Evolutionary conservation across 1,140 invertebrate genomes (phyloP), one percentile per base, ranked within the genome.

Genomic region (Oedothorax gibbosus): DNA sequence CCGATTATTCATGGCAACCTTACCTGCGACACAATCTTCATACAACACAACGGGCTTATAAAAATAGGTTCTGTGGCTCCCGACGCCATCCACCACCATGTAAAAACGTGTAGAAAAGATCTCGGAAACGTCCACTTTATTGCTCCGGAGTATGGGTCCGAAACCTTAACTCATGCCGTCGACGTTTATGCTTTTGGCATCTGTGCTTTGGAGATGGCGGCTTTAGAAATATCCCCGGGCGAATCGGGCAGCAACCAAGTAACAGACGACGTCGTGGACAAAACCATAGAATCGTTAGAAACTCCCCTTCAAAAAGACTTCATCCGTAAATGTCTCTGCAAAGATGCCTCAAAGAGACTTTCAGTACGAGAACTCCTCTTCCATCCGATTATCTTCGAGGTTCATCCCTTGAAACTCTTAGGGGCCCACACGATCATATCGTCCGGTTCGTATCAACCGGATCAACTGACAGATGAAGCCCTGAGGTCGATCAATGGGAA

Each of bases 1-100:
- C 96, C 98, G 88, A 99, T 99, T 91, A 96, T 99, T 90, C 98
- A 99, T 92, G 98, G 97, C 89, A 99, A 99, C 93, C 93, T 99
- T 88, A 98, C 98, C 89, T 99, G 97, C 93, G 98, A 99, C 93
- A 99, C 98, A 88, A 99, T 99, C 93, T 99, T 99, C 94, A 99
- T 99, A 91, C 98, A 99, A 92, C 98, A 99, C 93, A 99, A 99
- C 93, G 98, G 98, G 87, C 95, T 99, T 89, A 97, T 99, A 90
- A 99, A 99, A 93, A 99, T 99, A 91, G 98, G 98, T 89, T 86
- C 77, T 94, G 98, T 99, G 88, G 98, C 98, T 83, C 98, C 98
- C 72, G 98, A 99, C 93, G 97, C 97, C 86, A 99, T 99, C 90
- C 96, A 99, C 91, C 96, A 98, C 89, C 97, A 99, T 91, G 97